These are phyloP conservation scores for Neoaliturus tenellus DNA, from an alignment of 2,888 invertebrate species.

Conservation along the genomic window DNA sequence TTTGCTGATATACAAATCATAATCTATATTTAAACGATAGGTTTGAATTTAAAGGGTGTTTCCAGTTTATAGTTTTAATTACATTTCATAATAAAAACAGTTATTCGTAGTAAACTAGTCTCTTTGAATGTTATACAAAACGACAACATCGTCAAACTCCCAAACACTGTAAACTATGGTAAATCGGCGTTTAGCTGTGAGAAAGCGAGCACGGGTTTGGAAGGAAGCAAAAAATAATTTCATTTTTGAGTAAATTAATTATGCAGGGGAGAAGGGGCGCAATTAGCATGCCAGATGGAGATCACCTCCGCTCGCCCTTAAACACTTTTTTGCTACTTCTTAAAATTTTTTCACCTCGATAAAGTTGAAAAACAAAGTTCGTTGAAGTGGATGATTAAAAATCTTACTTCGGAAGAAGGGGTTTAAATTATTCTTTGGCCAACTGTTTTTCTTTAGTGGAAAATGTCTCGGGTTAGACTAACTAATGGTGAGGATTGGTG, in stretches of 20 bases:
- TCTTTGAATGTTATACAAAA: too few species aligned
- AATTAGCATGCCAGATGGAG: conserved; percentile 37
- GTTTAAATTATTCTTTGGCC: neutral
- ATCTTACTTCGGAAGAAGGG: neutral
- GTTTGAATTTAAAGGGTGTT: too few species aligned
- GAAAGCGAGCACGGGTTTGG: conserved; percentile 9
- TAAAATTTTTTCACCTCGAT: conserved; percentile 42
- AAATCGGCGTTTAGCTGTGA: neutral
- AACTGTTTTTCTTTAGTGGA: neutral
- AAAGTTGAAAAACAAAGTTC: conserved; percentile 37
- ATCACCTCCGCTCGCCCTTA: conserved; percentile 34
- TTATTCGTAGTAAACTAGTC: too few species aligned
- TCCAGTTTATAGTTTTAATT: too few species aligned
- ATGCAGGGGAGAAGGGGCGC: neutral
- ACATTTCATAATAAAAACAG: too few species aligned
- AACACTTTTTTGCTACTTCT: conserved; percentile 43
- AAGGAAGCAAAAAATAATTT: conserved; percentile 34
- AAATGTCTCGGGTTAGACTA: too few species aligned
- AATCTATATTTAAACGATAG: too few species aligned
- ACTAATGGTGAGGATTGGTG: too few species aligned
- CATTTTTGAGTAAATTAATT: conserved; percentile 42
- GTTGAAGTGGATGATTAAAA: conserved; percentile 18
- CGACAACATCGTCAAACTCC: too few species aligned
- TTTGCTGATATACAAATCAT: too few species aligned
- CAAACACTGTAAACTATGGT: too few species aligned